Conservation (phyloP, 2,888 invertebrate genomes). For the Cremastobaeus sp. region DNA sequence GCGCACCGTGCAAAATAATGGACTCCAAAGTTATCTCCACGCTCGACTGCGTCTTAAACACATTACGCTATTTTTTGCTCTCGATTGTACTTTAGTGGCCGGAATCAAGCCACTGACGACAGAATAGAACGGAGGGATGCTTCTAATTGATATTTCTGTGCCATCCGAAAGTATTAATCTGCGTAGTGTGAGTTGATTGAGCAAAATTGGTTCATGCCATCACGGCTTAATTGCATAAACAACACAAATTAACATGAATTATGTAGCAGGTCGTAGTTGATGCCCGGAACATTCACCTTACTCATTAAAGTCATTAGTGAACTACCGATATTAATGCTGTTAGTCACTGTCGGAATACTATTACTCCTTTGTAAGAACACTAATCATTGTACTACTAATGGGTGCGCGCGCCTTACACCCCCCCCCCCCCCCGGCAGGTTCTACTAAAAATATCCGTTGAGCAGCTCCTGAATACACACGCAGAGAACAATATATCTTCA, state of each 20-base stretch:
- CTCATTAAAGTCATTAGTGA: conserved; percentile 43
- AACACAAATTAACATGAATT: conserved; percentile 34
- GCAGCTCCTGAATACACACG: too few relatives aligned
- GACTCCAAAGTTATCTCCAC: conserved; percentile 39
- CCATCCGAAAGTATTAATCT: too few relatives aligned
- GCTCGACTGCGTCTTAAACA: conserved; percentile 22
- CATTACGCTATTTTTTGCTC: too few relatives aligned
- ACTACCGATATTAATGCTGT: conserved; percentile 39
- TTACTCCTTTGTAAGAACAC: conserved; percentile 20
- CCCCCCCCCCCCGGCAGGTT: too few relatives aligned
- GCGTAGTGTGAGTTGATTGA: too few relatives aligned
- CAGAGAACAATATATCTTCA: too few relatives aligned
- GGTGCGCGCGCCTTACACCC: too few relatives aligned
- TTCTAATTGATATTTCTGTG: too few relatives aligned
- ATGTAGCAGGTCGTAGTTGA: conserved; percentile 11
- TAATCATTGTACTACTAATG: conserved; percentile 12
- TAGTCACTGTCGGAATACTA: conserved; percentile 23
- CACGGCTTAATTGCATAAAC: conserved; percentile 22
- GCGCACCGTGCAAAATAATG: conserved; percentile 37
- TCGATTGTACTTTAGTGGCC: too few relatives aligned
- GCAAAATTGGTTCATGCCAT: neutral
- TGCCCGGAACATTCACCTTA: conserved; percentile 30
- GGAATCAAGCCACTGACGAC: too few relatives aligned
- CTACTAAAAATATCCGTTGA: too few relatives aligned
- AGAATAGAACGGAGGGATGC: too few relatives aligned